Evolutionary conservation across 2,888 invertebrate genomes (phyloP).

Genomic region (Zelleria hepariella): DNA sequence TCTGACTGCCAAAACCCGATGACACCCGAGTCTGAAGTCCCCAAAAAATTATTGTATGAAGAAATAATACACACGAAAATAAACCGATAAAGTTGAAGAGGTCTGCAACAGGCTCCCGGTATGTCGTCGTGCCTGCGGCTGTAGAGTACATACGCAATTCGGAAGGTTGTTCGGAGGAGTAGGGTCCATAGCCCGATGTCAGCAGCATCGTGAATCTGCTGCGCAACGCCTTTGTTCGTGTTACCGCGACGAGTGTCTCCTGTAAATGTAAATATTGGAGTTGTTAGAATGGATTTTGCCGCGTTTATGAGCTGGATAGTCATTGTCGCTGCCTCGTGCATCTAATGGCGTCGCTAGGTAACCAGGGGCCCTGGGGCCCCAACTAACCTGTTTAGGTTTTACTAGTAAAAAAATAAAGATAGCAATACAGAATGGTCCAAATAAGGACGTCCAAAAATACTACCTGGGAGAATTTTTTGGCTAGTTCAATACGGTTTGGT

Average conservation of each 20-base stretch:
- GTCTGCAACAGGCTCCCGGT: neutral
- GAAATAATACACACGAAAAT: neutral
- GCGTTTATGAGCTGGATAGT: too few relatives aligned
- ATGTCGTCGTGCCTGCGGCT: neutral
- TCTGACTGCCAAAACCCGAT: neutral
- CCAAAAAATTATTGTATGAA: neutral
- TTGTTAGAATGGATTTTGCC: too few relatives aligned
- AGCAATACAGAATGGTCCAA: too few relatives aligned
- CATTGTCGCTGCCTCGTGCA: too few relatives aligned
- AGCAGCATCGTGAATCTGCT: neutral
- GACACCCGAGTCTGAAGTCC: neutral
- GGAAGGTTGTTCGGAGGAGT: neutral
- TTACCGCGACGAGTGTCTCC: neutral
- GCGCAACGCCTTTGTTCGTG: neutral
- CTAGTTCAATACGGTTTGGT: too few relatives aligned
- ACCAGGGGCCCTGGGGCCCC: too few relatives aligned
- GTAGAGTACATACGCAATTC: neutral
- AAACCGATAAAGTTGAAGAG: neutral
- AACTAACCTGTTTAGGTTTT: too few relatives aligned
- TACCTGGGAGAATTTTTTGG: too few relatives aligned
- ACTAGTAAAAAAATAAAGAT: too few relatives aligned
- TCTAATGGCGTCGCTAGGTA: too few relatives aligned
- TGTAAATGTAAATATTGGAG: neutral
- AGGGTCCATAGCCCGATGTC: neutral
- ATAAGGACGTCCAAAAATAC: too few relatives aligned